Base-by-base conservation (phyloP, 2,113 vertebrate species). In the Bubalus kerabau region DNA sequence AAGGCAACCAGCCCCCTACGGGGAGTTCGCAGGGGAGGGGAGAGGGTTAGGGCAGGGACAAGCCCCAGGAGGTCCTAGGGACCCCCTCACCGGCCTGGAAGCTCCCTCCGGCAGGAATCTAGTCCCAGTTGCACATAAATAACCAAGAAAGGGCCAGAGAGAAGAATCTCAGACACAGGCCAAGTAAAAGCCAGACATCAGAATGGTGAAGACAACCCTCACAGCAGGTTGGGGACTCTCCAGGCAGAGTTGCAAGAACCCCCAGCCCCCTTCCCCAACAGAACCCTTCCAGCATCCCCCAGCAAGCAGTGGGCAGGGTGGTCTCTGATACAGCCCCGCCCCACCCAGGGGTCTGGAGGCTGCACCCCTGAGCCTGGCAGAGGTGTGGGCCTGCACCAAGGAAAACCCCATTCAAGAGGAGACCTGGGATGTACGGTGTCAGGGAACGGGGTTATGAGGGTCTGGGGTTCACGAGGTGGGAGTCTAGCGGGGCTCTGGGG, bases 181-280 rank as follows among this genome's bases (percentile, higher is more conserved):
- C 81, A 56, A 43, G 50, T 10, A 40, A 36, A 82, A 21, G 76
- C 43, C 84, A 19, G 50, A 24, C 0, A 24, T 32, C 76, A 50
- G 30, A 13, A 32, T 14, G 9, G 48, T 3, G 1, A 19, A 36
- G 40, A n/a, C n/a, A 48, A 17, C 16, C 2, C 46, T 74, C 46
- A 11, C 9, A 2, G 87, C 71, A 5, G 52, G 32, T 1, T 8
- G 21, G 21, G 14, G 26, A 62, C 78, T 60, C n/a, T 16, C 48
- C 60, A 28, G 50, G 52, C 23, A 48, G 60, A 57, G 23, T 1
- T 56, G 16, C 19, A 54, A 50, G 56, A 76, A 52, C 6, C 23
- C 36, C 32, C 46, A 11, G 23, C 6, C 23, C 15, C 40, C 19
- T 21, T 23, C 32, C 74, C 8, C 0, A 0, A 12, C 10, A 26